Conservation (phyloP, 1,140 invertebrate species). For the Drosophila prosaltans region DNA sequence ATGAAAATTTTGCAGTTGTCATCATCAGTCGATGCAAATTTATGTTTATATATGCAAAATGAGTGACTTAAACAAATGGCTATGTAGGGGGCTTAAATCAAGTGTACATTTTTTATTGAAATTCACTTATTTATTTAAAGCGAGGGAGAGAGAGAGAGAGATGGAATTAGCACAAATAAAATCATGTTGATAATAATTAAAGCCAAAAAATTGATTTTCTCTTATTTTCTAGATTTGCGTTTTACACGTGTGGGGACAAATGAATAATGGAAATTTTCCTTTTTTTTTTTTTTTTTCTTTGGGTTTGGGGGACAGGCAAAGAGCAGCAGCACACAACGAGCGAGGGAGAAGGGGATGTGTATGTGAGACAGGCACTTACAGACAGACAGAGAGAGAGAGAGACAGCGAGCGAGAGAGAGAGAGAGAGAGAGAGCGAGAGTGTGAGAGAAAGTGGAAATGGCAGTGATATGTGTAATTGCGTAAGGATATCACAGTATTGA, state of each 20-base stretch:
- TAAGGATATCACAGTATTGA: neutral
- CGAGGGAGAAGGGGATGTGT: too few relatives aligned
- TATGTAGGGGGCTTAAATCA: constrained; percentile 48
- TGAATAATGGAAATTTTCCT: too few relatives aligned
- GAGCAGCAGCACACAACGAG: too few relatives aligned
- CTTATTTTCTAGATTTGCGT: too few relatives aligned
- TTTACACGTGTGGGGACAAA: too few relatives aligned
- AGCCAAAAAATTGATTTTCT: too few relatives aligned
- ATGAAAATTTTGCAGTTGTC: constrained; percentile 27
- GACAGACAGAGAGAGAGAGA: neutral
- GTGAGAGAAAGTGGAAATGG: constrained; percentile 35
- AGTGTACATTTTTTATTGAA: constrained; percentile 28
- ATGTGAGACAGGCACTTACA: too few relatives aligned
- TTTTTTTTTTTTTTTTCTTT: too few relatives aligned
- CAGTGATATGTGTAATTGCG: constrained; percentile 13
- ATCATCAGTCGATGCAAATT: constrained; percentile 38
- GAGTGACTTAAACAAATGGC: constrained; percentile 28
- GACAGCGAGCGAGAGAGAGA: neutral
- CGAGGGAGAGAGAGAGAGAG: neutral
- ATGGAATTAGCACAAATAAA: too few relatives aligned
- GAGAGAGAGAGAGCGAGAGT: neutral
- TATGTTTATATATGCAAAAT: constrained; percentile 47
- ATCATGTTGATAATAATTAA: too few relatives aligned
- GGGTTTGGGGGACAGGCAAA: too few relatives aligned
- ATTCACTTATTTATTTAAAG: constrained; percentile 8